A percentile compares a stretch with the other conserved stretches of the same genome.
Conservation (phyloP, 2,113 vertebrate species). For the Dinomys branickii region DNA sequence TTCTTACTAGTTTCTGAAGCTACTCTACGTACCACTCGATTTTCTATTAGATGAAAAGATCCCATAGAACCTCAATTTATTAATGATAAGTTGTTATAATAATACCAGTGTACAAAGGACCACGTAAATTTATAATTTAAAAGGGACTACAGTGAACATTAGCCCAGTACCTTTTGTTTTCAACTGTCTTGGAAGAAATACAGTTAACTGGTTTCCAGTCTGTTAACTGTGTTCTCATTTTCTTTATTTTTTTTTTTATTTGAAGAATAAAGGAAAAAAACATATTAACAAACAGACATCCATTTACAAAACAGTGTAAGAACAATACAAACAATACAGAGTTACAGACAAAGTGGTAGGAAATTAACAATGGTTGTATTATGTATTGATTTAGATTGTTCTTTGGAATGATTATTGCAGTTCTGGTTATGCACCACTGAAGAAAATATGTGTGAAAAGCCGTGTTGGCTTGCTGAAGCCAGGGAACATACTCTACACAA, state of each 20-base stretch:
- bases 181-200: neutral
- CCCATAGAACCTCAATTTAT: neutral
- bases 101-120: conserved; percentile 10
- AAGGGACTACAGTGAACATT: neutral
- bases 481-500: neutral
- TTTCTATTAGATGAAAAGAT: conserved; percentile 27
- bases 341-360: too few relatives aligned
- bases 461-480: neutral
- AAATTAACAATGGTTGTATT: too few relatives aligned
- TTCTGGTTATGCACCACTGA: neutral
- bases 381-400: neutral
- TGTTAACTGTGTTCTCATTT: neutral
- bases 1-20: neutral
- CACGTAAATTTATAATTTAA: conserved; percentile 6
- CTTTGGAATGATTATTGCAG: conserved; percentile 2
- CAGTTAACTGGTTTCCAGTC: neutral
- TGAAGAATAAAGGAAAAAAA: too few relatives aligned
- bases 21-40: neutral
- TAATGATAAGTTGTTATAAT: conserved; percentile 35
- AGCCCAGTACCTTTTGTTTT: neutral
- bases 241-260: too few relatives aligned
- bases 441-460: neutral
- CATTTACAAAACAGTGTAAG: too few relatives aligned
- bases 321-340: too few relatives aligned
- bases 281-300: too few relatives aligned